Base-by-base conservation (phyloP, 2,888 invertebrate species). In the Parelbella ahira region DNA sequence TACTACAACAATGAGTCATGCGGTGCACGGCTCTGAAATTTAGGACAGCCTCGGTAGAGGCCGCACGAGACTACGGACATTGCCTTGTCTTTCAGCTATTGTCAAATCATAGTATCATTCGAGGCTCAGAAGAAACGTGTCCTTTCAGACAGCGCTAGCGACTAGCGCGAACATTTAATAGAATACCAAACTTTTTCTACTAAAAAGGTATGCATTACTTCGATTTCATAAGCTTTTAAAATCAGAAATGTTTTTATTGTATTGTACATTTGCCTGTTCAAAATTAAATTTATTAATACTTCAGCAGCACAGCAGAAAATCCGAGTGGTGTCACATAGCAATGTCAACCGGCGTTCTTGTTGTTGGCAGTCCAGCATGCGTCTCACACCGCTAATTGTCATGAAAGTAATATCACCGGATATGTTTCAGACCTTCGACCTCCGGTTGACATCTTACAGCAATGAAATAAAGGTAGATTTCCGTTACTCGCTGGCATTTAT, bases 331-430 rank as follows among this genome's bases (percentile, higher is more conserved):
- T 41, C 44, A 44, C 27, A 45, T 28, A 48, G 48, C 63, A 65
- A 58, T 70, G 69, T 59, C 56, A 56, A 51, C 49, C 44, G 53
- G 54, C 49, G 59, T 60, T 62, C 65, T 64, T 58, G 58, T 36
- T 41, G 50, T 52, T 47, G 53, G 38, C 48, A 59, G 53, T 51
- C 53, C 62, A 58, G 60, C 79, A 65, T 81, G 79, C 68, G 65
- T 56, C 58, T 61, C 56, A 58, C 57, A 51, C 59, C 42, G 68
- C 72, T 80, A 80, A 81, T 81, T 79, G 75, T 70, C 60, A 54
- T 71, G 68, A 68, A 71, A 63, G 58, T 51, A 64, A 75, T 59
- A 75, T 66, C 59, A 62, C 61, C 30, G 75, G 59, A 65, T 67
- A 69, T 53, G 53, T 64, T 58, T 60, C 58, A 57, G 64, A 60